Base-by-base conservation (phyloP, 2,797 vertebrate species). In the Anguilla megastoma region DNA sequence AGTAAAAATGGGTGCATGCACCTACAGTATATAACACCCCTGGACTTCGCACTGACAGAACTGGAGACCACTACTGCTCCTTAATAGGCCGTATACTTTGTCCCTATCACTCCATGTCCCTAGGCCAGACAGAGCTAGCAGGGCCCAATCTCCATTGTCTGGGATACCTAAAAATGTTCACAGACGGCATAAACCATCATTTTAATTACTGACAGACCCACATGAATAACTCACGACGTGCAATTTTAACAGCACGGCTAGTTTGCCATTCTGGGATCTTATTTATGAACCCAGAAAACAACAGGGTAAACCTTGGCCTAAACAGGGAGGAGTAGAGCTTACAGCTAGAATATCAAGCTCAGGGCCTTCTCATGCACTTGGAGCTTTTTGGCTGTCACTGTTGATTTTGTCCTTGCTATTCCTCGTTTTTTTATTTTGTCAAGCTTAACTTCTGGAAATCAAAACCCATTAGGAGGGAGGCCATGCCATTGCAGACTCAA, bases 341-440 rank as follows among this genome's bases (percentile, higher is more conserved):
- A 90, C 84, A 88, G 80, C 45, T 18, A 89, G 88, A 92, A 89
- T 88, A 90, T 92, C 91, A 87, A 90, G 69, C 86, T 93, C 92
- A 93, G 91, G 88, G 71, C 90, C 84, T 93, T 90, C 84, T 93
- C 88, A 88, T 90, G 91, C 90, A 79, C 80, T 88, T 54, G 86
- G 88, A 88, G 86, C 90, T 90, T 85, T 54, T 79, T 54, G 88
- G 85, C 90, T 88, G 92, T 94, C 94, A 91, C 66, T 89, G 90
- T 91, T 89, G 85, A 94, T 93, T 93, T 88, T 66, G 58, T 90
- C 14, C 24, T 41, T 86, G 84, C 60, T n/a, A 88, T 85, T 94
- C 91, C 89, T 18, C 76, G 69, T 89, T 90, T 86, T 71, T 88
- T 90, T 93, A 93, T 90, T 91, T 91, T 87, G 93, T 93, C 89